A percentile compares a stretch with the other conserved stretches of the same genome.
phyloP scores from a whole-genome alignment of 2,797 vertebrate genomes.

The Crocodylus rhombifer region DNA sequence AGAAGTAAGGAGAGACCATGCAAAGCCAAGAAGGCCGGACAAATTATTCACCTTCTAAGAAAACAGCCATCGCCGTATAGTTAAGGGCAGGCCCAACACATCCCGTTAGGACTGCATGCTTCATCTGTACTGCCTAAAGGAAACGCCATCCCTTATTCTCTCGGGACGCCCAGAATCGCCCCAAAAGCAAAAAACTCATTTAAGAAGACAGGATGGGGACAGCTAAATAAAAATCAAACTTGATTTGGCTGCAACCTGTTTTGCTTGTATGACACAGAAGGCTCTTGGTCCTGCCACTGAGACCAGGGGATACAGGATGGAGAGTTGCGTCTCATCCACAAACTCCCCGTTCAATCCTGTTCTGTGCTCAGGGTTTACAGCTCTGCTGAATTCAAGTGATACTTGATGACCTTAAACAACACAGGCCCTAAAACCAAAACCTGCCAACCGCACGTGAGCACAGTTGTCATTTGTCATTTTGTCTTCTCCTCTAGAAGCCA shows the following conservation, averaged over 20 bases:
- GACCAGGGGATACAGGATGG: constrained; percentile 26
- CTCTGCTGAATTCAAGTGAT: constrained; percentile 13
- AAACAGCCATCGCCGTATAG: neutral
- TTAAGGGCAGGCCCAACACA: neutral
- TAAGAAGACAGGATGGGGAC: neutral
- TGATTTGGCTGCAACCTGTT: neutral
- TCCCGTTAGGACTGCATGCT: neutral
- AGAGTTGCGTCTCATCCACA: constrained; percentile 12
- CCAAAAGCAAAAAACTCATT: neutral
- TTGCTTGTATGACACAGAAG: neutral
- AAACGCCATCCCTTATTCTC: neutral
- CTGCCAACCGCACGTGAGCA: fast-evolving
- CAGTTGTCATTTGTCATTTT: neutral
- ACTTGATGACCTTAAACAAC: constrained; percentile 7
- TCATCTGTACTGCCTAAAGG: constrained; percentile 53
- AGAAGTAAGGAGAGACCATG: neutral
- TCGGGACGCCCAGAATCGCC: neutral
- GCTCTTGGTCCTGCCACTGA: constrained; percentile 16
- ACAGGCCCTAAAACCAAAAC: constrained; percentile 5
- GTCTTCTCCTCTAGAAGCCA: neutral
- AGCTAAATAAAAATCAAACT: constrained; percentile 17
- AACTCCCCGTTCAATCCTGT: constrained; percentile 22
- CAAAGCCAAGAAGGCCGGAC: neutral
- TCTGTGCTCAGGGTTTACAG: neutral
- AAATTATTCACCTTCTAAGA: neutral